Conservation (phyloP, 64 coral and sea anemone genomes). For the Montipora sp. region DNA sequence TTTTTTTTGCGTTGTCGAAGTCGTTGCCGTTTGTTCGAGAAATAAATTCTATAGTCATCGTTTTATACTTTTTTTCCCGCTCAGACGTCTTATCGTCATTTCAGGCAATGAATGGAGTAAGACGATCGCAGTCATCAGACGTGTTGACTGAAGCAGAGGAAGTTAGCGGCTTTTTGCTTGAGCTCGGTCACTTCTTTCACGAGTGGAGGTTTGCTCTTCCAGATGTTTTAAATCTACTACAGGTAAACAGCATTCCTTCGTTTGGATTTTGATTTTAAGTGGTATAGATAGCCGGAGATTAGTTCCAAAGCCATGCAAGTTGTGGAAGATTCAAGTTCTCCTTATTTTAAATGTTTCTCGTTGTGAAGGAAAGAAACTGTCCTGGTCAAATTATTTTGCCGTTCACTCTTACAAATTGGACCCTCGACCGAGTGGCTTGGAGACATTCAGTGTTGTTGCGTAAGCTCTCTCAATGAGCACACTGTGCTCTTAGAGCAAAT, state of each 20-base stretch:
- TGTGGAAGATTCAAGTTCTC: too few species aligned
- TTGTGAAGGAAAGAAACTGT: too few species aligned
- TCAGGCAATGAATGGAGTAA: conserved; percentile 79
- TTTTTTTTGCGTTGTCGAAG: too few species aligned
- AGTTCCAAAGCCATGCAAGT: too few species aligned
- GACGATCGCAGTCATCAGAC: conserved; percentile 62
- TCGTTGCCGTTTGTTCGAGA: too few species aligned
- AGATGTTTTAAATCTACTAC: conserved; percentile 76
- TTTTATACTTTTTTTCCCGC: background rate
- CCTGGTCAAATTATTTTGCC: fast-evolving
- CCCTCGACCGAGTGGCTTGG: too few species aligned
- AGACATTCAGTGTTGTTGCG: too few species aligned
- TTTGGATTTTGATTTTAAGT: background rate
- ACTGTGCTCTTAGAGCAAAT: too few species aligned
- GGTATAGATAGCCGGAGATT: background rate
- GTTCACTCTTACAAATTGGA: too few species aligned
- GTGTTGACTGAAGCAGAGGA: conserved; percentile 83
- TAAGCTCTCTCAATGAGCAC: too few species aligned
- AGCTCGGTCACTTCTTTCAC: conserved; percentile 78
- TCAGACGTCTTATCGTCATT: background rate
- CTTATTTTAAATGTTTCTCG: too few species aligned
- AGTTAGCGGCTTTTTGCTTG: conserved; percentile 85
- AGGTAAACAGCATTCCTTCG: conserved; percentile 40
- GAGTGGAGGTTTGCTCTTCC: conserved; percentile 87
- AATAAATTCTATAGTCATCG: too few species aligned